These are phyloP conservation scores for Sapajus apella DNA, from an alignment of 2,113 vertebrate species.

Conservation along the genomic window DNA sequence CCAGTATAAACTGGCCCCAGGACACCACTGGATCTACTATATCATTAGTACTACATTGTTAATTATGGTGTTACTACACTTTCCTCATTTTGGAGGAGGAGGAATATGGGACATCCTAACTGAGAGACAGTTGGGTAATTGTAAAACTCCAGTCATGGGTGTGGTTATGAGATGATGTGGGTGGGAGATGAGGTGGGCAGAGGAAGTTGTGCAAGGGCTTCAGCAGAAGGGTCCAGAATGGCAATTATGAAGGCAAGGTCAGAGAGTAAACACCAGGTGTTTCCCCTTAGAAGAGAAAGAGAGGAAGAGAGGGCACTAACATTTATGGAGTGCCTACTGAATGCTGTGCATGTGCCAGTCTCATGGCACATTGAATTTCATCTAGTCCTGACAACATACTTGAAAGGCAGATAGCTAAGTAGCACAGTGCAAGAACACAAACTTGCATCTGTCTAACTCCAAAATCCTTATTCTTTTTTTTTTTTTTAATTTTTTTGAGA, in stretches of 20 bases:
- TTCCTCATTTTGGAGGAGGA: background rate
- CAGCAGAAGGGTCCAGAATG: background rate
- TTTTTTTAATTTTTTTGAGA: too few relatives aligned
- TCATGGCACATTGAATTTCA: background rate
- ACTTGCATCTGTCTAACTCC: background rate
- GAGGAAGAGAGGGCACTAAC: background rate
- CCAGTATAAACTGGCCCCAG: background rate
- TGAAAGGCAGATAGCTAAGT: background rate
- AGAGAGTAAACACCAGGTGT: background rate
- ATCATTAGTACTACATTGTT: background rate
- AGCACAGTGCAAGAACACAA: background rate
- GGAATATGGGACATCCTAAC: background rate
- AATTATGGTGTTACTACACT: background rate
- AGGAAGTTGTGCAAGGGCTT: background rate
- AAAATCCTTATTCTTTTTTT: background rate
- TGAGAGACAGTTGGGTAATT: background rate
- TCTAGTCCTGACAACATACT: background rate
- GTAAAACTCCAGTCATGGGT: background rate
- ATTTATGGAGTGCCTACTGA: background rate
- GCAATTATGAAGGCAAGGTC: background rate
- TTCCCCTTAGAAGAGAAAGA: background rate
- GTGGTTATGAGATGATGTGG: background rate
- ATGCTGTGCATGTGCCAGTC: background rate
- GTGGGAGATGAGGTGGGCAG: background rate
- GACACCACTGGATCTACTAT: background rate